A percentile compares a stretch with the other conserved stretches of the same genome.
Evolutionary conservation across 2,888 invertebrate genomes (phyloP).

Genomic region (Lithophane socia): DNA sequence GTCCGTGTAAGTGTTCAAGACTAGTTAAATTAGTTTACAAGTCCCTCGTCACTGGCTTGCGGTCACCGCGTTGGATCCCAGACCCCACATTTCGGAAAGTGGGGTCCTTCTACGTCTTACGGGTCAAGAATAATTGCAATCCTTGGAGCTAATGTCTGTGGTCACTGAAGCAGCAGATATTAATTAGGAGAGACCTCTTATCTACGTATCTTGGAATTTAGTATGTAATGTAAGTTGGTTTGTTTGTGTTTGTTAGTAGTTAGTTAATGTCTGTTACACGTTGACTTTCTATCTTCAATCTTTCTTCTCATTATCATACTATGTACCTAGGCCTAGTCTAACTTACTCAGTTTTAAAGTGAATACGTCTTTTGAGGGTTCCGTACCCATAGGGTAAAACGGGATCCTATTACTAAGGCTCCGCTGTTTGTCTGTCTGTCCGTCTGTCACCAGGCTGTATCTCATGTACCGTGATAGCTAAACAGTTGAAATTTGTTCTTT

Average conservation of each 20-base stretch:
- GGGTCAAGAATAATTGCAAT: conserved; percentile 66
- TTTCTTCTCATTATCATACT: neutral
- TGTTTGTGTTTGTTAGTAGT: neutral
- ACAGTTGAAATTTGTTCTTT: no score
- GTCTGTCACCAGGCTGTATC: no score
- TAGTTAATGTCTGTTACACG: neutral
- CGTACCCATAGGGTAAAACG: no score
- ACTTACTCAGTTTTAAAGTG: no score
- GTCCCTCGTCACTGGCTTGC: conserved; percentile 51
- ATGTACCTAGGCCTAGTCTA: neutral
- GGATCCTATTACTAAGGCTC: no score
- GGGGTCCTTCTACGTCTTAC: conserved; percentile 55
- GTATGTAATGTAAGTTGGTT: neutral
- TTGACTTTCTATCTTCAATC: neutral
- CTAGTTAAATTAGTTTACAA: conserved; percentile 55
- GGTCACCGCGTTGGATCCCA: conserved; percentile 49
- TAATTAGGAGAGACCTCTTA: conserved; percentile 61
- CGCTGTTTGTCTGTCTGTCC: no score
- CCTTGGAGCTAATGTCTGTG: conserved; percentile 60
- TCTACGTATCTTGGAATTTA: conserved; percentile 4
- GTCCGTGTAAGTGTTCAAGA: conserved; percentile 3
- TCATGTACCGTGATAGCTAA: no score
- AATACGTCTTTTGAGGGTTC: no score
- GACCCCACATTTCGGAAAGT: conserved; percentile 25
- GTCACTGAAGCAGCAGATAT: conserved; percentile 62